Base-by-base conservation (phyloP, 2,797 vertebrate genomes). In the Typhlichthys subterraneus region DNA sequence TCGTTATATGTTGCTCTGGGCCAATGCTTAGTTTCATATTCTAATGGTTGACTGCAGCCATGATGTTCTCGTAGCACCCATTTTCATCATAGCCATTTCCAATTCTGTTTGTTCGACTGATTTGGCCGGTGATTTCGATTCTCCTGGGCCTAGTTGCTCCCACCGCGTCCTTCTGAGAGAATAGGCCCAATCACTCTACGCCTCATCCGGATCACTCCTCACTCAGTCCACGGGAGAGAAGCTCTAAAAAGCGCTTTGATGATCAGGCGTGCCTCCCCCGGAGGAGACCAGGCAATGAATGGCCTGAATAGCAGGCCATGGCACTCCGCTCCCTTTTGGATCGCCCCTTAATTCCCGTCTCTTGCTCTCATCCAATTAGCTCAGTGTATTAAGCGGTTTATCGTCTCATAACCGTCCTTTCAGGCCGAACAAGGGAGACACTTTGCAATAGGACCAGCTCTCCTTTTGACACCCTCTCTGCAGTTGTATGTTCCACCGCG, bases 321-420 rank as follows among this genome's bases (percentile, higher is more conserved):
- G 95, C 94, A 95, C 95, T 93, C 87, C 92, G 95, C 94, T 92
- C 94, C 93, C 94, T 94, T 88, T 95, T 93, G 93, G 93, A 90
- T 94, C 88, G 93, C 94, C 86, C 88, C 94, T 95, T 97, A 97
- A 97, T 97, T 97, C 96, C 93, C 95, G 95, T 97, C 96, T 98
- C 97, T 93, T 95, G 95, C 97, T 96, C 96, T 99, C 97, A 99
- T 99, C 97, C 97, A 98, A 99, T 99, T 99, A 99, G 96, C 93
- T 95, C 95, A 91, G 96, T 98, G 97, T 98, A 98, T 99, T 99
- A 99, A 98, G 97, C 96, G 97, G 97, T 99, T 99, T 99, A 99
- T 99, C 96, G 97, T 98, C 97, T 99, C 97, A 99, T 99, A 98
- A 97, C 96, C 95, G 92, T 90, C 95, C 94, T 96, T 99, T 98